Base-by-base conservation (phyloP, 2,113 vertebrate genomes). In the Eupsittula cactorum region DNA sequence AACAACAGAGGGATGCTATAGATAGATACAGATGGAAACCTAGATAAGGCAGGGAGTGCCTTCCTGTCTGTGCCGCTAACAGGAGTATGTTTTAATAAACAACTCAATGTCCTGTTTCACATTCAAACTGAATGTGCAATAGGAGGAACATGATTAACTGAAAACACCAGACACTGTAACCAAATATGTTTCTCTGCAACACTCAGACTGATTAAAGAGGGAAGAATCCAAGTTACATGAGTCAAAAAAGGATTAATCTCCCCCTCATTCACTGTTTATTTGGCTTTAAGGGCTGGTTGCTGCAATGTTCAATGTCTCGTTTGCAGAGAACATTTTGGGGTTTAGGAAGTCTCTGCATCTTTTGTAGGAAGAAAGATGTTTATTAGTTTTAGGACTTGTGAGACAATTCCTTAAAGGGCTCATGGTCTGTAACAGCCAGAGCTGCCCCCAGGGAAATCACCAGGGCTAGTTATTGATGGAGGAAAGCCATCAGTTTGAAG, bases 1-100 rank as follows among this genome's bases (percentile, higher is more conserved):
- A 75, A 57, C 39, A 49, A 24, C 57, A 24, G 13, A 35, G 47
- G 52, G 60, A 65, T 50, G 37, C 29, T 42, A 4, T 86, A 49
- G 59, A 41, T 42, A 79, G 80, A 52, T 89, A 73, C 35, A 91
- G 68, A 65, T n/a, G n/a, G 57, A 35, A 59, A 59, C 44, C 24
- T 19, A 44, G 74, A 79, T 80, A 93, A 82, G 0, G 5, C 53
- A 62, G 62, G 70, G 87, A 82, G 29, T 37, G 44, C 41, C 65
- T 82, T 95, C 65, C 81, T 82, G 83, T 11, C 88, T 2, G 1
- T 47, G 65, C 47, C 75, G 60, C 86, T 65, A 68, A 11, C 13
- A 68, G 64, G 12, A 71, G 4, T 10, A 7, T 24, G 33, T 65
- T 74, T 95, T 44, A 86, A 80, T 82, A 95, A 94, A 83, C 63